phyloP scores from a whole-genome alignment of 1,140 invertebrate genomes.

The Lordiphosa collinella region DNA sequence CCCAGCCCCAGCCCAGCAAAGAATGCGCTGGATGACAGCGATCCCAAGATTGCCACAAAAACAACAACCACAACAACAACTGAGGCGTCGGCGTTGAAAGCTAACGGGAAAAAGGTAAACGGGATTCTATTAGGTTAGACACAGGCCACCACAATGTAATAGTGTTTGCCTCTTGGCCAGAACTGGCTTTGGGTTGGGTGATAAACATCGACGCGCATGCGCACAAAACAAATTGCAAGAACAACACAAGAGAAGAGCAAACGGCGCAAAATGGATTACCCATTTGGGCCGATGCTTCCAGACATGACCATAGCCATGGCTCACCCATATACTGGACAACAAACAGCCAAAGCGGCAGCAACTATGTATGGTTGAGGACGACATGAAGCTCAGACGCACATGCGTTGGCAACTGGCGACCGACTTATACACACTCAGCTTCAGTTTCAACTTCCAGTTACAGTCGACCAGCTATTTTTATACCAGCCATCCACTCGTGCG shows the following conservation, averaged over 20 bases:
- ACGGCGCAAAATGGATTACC: constrained; percentile 64
- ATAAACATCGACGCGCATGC: constrained; percentile 68
- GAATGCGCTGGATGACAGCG: constrained; percentile 12
- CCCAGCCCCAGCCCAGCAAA: constrained; percentile 24
- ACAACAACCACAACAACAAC: constrained; percentile 24
- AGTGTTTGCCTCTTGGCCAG: constrained; percentile 17
- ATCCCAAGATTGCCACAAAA: constrained; percentile 13
- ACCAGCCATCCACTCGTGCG: too few species aligned
- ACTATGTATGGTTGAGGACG: too few species aligned
- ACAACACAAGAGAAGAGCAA: constrained; percentile 11
- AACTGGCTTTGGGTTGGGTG: constrained; percentile 45
- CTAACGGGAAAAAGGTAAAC: constrained; percentile 79
- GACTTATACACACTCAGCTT: constrained; percentile 40
- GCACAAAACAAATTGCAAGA: constrained; percentile 75
- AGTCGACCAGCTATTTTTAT: constrained; percentile 56
- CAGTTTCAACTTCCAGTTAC: constrained; percentile 35
- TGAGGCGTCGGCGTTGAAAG: constrained; percentile 68
- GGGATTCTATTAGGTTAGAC: constrained; percentile 75
- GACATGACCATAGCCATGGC: constrained; percentile 22
- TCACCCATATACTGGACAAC: constrained; percentile 34
- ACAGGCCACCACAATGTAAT: constrained; percentile 22
- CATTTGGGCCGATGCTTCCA: constrained; percentile 53
- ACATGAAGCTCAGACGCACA: neutral
- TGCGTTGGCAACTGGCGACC: constrained; percentile 23
- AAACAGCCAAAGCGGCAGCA: neutral